phyloP scores from a whole-genome alignment of 2,797 vertebrate genomes.

The Danionella dracula region DNA sequence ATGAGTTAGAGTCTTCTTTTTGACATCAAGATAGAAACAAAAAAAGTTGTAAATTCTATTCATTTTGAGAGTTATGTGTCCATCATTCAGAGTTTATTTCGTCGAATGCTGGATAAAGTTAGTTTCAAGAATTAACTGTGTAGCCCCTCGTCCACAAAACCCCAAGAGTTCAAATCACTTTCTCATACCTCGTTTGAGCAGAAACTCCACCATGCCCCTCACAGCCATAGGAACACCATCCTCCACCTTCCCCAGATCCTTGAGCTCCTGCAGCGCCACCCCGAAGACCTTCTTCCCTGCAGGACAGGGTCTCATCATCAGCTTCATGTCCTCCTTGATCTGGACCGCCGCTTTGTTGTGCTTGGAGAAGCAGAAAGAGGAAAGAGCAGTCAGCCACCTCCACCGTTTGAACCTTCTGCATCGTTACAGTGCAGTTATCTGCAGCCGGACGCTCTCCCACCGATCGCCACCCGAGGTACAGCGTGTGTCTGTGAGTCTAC shows the following conservation, averaged over 20 bases:
- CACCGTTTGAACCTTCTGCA: conserved; percentile 36
- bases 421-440: not conserved
- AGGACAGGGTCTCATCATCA: conserved; percentile 67
- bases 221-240: conserved; percentile 77
- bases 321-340: conserved; percentile 89
- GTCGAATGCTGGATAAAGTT: no score
- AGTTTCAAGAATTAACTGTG: no score
- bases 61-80: no score
- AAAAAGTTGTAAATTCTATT: no score
- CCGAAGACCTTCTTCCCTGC: conserved; percentile 66
- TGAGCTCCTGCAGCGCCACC: conserved; percentile 69
- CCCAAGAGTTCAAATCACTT: no score
- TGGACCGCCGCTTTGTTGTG: conserved; percentile 78
- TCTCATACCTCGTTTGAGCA: conserved; percentile 74
- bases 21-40: no score
- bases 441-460: not conserved
- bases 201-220: conserved; percentile 77
- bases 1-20: no score
- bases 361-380: conserved; percentile 70
- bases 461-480: not conserved
- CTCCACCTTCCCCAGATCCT: conserved; percentile 68
- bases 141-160: no score
- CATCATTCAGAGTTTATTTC: no score
- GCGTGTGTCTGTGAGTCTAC: conserved; percentile 53
- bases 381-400: conserved; percentile 57